A percentile compares a stretch with the other conserved stretches of the same genome.
phyloP scores from a whole-genome alignment of 2,888 invertebrate genomes.

The Lacanobia oleracea region DNA sequence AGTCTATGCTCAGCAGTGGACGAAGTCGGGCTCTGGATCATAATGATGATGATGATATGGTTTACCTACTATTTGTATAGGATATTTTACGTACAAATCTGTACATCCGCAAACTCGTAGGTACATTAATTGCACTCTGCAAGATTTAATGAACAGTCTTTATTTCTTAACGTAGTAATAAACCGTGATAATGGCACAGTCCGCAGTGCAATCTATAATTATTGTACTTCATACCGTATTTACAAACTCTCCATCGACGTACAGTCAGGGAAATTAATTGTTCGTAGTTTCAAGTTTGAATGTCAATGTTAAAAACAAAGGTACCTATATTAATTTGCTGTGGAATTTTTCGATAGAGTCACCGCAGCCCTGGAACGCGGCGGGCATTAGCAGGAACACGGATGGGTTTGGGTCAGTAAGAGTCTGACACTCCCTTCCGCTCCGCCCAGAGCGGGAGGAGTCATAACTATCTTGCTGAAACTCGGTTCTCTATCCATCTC shows the following conservation, averaged over 20 bases:
- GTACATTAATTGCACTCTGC: background rate
- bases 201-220: background rate
- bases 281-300: background rate
- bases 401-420: too few species aligned
- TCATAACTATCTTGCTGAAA: too few species aligned
- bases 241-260: background rate
- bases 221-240: constrained; percentile 13
- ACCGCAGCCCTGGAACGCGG: too few species aligned
- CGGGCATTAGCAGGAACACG: too few species aligned
- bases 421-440: too few species aligned
- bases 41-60: too few species aligned
- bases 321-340: background rate
- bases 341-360: too few species aligned
- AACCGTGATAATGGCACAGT: background rate
- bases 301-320: background rate
- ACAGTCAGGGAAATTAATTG: background rate
- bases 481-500: too few species aligned
- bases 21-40: too few species aligned
- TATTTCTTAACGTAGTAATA: constrained; percentile 8
- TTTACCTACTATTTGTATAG: too few species aligned
- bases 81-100: background rate
- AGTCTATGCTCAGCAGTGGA: too few species aligned
- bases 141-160: constrained; percentile 13
- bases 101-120: background rate
- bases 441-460: too few species aligned